Evolutionary conservation across 1,140 invertebrate genomes (phyloP).

Genomic region (Conopomorpha cramerella): DNA sequence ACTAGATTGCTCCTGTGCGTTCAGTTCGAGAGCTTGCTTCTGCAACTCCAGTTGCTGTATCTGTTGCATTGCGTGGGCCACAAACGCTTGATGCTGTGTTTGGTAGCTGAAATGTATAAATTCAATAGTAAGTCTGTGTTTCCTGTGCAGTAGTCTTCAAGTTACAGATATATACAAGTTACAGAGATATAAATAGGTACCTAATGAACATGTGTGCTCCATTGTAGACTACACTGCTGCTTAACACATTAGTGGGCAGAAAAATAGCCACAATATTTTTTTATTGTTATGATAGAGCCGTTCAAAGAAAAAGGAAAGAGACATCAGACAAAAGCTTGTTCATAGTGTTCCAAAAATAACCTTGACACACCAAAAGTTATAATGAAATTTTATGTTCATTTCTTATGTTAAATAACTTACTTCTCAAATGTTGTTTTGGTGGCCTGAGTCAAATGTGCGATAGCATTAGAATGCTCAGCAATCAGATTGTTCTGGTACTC

Average conservation of each 20-base stretch:
- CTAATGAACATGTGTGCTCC: no score
- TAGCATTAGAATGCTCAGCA: constrained; percentile 74
- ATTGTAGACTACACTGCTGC: no score
- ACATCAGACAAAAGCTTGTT: no score
- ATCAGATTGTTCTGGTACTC: constrained; percentile 84
- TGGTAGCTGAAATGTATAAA: constrained; percentile 69
- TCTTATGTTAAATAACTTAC: constrained; percentile 55
- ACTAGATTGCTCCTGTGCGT: constrained; percentile 30
- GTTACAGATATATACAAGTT: no score
- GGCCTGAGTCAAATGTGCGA: constrained; percentile 73
- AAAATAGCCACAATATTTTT: constrained; percentile 4
- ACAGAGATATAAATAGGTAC: no score
- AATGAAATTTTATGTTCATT: constrained; percentile 6
- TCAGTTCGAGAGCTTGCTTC: constrained; percentile 73
- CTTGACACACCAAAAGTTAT: neutral
- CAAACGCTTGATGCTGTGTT: constrained; percentile 94
- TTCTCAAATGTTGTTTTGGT: constrained; percentile 79
- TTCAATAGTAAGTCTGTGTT: no score
- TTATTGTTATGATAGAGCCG: constrained; percentile 1
- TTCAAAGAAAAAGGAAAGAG: no score
- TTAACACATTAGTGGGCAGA: no score
- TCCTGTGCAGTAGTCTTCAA: no score
- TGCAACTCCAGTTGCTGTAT: constrained; percentile 84
- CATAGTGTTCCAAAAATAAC: no score
- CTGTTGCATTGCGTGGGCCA: constrained; percentile 86